These are phyloP conservation scores for Alitta virens DNA, from an alignment of 2,888 invertebrate species.

Conservation along the genomic window DNA sequence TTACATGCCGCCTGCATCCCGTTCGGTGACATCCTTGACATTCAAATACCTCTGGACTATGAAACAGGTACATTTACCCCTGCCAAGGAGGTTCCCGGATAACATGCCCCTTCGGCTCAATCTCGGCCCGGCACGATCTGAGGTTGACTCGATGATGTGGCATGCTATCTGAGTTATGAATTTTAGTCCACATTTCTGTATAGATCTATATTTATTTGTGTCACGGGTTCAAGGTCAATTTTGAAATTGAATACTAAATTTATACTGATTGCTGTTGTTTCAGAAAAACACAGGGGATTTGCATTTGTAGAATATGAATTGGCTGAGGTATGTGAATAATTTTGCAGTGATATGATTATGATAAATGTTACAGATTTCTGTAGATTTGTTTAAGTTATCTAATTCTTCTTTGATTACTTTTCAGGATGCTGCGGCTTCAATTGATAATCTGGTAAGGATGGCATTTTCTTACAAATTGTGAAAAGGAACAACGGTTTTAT, in stretches of 20 bases:
- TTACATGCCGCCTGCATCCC: slow-evolving; percentile 96
- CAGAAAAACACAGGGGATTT: slow-evolving; percentile 96
- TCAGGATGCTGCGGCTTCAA: slow-evolving; percentile 92
- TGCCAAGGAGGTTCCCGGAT: too few species aligned
- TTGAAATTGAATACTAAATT: too few species aligned
- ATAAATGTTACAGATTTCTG: not conserved
- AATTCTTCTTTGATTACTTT: slow-evolving; percentile 15
- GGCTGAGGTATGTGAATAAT: slow-evolving; percentile 65
- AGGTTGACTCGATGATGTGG: too few species aligned
- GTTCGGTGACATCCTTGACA: slow-evolving; percentile 96
- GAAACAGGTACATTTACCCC: slow-evolving; percentile 70
- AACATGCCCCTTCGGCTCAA: too few species aligned
- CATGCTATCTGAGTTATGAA: too few species aligned
- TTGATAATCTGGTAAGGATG: slow-evolving; percentile 93
- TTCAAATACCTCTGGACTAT: slow-evolving; percentile 97
- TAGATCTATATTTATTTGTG: too few species aligned
- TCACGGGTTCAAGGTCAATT: too few species aligned
- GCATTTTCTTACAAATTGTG: too few species aligned
- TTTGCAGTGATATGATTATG: not conserved
- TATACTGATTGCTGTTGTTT: too few species aligned
- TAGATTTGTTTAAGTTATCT: not conserved
- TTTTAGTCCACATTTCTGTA: too few species aligned
- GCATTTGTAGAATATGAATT: slow-evolving; percentile 98
- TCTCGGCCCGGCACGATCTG: too few species aligned
- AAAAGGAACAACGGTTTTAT: too few species aligned